These are phyloP conservation scores for Polyergus mexicanus DNA, from an alignment of 1,140 invertebrate species.

Conservation along the genomic window DNA sequence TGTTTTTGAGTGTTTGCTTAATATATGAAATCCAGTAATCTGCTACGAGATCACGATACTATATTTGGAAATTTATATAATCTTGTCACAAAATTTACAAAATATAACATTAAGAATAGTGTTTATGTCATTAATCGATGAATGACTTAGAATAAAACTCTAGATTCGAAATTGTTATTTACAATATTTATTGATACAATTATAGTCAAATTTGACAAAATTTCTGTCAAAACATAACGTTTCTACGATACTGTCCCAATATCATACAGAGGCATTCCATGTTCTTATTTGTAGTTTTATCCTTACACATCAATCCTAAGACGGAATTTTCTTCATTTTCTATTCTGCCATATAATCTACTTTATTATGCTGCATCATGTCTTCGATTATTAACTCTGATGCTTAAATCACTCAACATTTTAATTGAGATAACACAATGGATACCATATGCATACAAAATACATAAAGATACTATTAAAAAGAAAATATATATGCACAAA, in stretches of 20 bases:
- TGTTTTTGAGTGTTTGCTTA: conserved; percentile 10
- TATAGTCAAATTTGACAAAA: conserved; percentile 72
- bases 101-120: conserved; percentile 46
- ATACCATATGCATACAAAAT: conserved; percentile 70
- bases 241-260: conserved; percentile 65
- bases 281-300: conserved; percentile 69
- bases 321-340: conserved; percentile 71
- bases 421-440: conserved; percentile 64
- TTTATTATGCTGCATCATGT: conserved; percentile 70
- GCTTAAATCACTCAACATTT: conserved; percentile 56
- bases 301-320: conserved; percentile 71
- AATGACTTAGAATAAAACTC: conserved; percentile 73
- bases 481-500: conserved; percentile 60
- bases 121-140: conserved; percentile 56
- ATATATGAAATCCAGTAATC: conserved; percentile 19
- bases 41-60: not conserved
- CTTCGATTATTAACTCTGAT: conserved; percentile 61
- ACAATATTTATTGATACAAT: conserved; percentile 74
- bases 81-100: conserved; percentile 15
- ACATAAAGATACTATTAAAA: conserved; percentile 56
- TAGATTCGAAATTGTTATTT: conserved; percentile 72
- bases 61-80: conserved; percentile 41
- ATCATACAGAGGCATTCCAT: conserved; percentile 59
- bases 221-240: conserved; percentile 70
- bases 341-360: conserved; percentile 67